Evolutionary conservation across 2,113 vertebrate genomes (phyloP).

Genomic region (Tragelaphus strepsiceros): DNA sequence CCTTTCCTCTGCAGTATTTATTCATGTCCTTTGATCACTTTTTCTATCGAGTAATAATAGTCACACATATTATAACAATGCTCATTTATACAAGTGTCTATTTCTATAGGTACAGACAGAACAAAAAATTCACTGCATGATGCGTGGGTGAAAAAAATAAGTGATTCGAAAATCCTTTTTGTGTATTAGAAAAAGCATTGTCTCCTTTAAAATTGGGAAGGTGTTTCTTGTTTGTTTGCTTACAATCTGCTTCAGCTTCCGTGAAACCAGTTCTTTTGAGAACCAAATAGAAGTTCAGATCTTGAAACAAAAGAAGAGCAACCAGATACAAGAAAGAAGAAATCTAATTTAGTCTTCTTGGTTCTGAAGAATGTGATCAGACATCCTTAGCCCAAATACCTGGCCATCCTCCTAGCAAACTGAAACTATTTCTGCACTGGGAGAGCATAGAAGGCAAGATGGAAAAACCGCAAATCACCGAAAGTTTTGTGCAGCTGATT

Average conservation of each 20-base stretch:
- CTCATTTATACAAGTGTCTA: neutral
- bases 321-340: neutral
- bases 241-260: neutral
- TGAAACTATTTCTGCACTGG: neutral
- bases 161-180: neutral
- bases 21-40: neutral
- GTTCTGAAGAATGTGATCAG: neutral
- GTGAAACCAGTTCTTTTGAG: neutral
- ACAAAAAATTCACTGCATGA: neutral
- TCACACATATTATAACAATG: neutral
- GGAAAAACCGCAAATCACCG: neutral
- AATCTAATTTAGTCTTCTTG: neutral
- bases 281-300: neutral
- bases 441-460: neutral
- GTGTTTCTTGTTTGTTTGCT: neutral
- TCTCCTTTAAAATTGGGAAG: neutral
- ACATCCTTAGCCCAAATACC: neutral
- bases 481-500: neutral
- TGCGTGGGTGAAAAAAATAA: neutral
- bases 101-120: neutral
- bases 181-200: neutral
- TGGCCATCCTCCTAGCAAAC: neutral
- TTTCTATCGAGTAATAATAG: neutral
- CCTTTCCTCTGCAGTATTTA: neutral
- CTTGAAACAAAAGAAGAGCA: neutral